phyloP scores from a whole-genome alignment of 2,113 vertebrate species.

The Apteryx owenii region DNA sequence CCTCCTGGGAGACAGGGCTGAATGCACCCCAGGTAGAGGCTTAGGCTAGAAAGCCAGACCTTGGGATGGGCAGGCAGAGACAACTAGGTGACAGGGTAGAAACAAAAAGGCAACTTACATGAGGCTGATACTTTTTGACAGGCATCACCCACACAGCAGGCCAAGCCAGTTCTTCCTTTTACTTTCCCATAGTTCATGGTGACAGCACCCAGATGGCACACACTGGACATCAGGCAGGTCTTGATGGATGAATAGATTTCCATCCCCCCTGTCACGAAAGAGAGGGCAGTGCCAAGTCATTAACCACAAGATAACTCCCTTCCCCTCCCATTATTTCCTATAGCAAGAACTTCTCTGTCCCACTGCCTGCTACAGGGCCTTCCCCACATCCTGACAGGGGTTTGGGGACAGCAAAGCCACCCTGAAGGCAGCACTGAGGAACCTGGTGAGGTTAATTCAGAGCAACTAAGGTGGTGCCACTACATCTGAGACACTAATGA shows the following conservation, averaged over 20 bases:
- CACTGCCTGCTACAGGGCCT: neutral
- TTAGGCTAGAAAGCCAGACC: neutral
- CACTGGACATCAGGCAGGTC: neutral
- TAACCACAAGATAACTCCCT: neutral
- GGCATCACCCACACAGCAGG: neutral
- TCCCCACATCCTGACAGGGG: neutral
- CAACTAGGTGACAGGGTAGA: rapidly evolving
- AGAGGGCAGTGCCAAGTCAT: rapidly evolving
- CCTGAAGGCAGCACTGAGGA: neutral
- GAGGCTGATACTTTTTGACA: neutral
- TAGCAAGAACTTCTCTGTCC: neutral
- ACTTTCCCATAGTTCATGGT: slow-evolving; percentile 49
- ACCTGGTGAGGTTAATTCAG: neutral
- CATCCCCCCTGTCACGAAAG: neutral
- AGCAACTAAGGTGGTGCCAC: neutral
- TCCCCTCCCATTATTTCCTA: neutral
- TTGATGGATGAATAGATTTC: neutral
- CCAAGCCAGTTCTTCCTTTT: slow-evolving; percentile 20
- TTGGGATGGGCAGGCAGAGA: neutral
- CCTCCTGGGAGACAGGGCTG: too few species aligned
- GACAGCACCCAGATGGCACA: slow-evolving; percentile 6
- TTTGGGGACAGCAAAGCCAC: neutral
- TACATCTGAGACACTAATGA: neutral
- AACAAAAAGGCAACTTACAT: neutral
- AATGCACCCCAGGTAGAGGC: too few species aligned